These are phyloP conservation scores for Porites australiensis DNA, from an alignment of 64 coral and sea anemone species.

Conservation along the genomic window DNA sequence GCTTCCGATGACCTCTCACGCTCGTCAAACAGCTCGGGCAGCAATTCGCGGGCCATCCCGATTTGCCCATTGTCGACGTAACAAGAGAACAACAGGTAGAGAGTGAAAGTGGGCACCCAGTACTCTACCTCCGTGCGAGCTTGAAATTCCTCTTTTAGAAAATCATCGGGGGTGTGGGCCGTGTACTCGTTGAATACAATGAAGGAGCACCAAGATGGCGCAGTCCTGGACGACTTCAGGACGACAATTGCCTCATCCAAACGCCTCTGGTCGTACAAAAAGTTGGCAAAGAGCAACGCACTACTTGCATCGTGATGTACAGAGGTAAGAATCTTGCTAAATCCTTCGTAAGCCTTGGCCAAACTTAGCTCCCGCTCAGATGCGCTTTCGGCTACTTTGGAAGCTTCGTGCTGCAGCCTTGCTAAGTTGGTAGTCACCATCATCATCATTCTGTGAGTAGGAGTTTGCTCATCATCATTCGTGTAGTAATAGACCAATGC, in stretches of 20 bases:
- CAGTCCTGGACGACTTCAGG: background rate
- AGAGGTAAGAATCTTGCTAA: background rate
- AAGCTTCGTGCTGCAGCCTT: background rate
- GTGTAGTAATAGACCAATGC: background rate
- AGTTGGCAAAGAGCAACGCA: background rate
- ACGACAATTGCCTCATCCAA: background rate
- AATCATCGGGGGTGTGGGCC: background rate
- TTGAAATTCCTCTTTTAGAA: conserved; percentile 1
- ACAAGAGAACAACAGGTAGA: background rate
- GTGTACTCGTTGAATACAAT: conserved; percentile 12
- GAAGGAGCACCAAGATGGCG: background rate
- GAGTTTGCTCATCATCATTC: background rate
- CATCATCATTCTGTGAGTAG: background rate
- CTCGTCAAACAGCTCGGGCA: background rate
- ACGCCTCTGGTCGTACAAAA: conserved; percentile 6
- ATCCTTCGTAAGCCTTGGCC: background rate
- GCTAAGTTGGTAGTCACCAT: background rate
- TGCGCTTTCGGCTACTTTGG: background rate
- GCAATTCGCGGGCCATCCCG: background rate
- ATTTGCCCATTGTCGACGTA: background rate
- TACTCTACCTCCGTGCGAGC: background rate
- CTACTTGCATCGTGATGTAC: background rate
- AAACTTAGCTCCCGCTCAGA: background rate
- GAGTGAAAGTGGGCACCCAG: background rate
- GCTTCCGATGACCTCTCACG: background rate